A percentile compares a stretch with the other conserved stretches of the same genome.
These are phyloP conservation scores for Porites evermanni DNA, from an alignment of 92 coral and sea anemone species.

Conservation along the genomic window DNA sequence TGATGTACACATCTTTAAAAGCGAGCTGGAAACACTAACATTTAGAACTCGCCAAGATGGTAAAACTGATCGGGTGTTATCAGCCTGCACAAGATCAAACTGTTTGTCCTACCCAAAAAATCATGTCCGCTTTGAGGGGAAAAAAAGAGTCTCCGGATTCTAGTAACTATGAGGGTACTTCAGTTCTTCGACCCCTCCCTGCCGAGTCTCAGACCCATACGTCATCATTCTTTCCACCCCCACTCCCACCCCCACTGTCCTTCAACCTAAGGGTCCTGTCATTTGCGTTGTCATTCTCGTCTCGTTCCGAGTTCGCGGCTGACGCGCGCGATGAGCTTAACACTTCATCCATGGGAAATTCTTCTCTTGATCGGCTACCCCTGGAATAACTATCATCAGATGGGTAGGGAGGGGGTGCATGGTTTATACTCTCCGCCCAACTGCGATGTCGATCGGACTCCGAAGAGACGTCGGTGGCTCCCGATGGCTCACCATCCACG, in stretches of 20 bases:
- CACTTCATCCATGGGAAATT: constrained; percentile 35
- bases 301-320: constrained; percentile 33
- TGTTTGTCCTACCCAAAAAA: background rate
- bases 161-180: background rate
- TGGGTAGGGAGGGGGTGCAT: constrained; percentile 79
- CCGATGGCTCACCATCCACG: constrained; percentile 23
- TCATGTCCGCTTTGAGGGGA: background rate
- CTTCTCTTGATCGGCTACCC: constrained; percentile 53
- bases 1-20: background rate
- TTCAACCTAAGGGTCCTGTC: constrained; percentile 28
- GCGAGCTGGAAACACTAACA: background rate
- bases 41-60: background rate
- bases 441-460: constrained; percentile 62
- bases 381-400: constrained; percentile 72
- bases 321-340: constrained; percentile 26
- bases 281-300: constrained; percentile 34
- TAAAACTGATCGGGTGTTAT: background rate
- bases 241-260: constrained; percentile 35
- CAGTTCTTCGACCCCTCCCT: background rate
- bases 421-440: constrained; percentile 77
- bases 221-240: constrained; percentile 45
- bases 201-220: constrained; percentile 40
- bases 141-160: background rate
- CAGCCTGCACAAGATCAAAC: background rate
- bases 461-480: constrained; percentile 65